Conservation (phyloP, 2,888 invertebrate genomes). For the Desoria tigrina region DNA sequence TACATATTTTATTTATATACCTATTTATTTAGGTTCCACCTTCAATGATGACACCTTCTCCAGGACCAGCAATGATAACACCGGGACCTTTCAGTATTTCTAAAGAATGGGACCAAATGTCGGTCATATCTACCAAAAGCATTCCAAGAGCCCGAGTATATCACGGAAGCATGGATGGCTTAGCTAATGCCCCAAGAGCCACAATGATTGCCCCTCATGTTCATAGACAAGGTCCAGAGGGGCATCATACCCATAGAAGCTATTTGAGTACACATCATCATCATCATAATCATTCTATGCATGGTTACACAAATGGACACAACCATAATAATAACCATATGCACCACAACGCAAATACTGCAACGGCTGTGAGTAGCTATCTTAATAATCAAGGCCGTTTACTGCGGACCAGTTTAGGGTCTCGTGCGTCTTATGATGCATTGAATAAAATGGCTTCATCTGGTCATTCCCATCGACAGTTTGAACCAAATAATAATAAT, state of each 20-base stretch:
- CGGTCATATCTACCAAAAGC: slow-evolving; percentile 86
- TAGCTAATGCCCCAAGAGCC: slow-evolving; percentile 29
- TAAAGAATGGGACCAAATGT: slow-evolving; percentile 81
- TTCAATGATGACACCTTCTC: slow-evolving; percentile 45
- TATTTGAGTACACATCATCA: slow-evolving; percentile 51
- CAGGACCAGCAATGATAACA: slow-evolving; percentile 46
- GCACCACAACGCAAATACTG: slow-evolving; percentile 19
- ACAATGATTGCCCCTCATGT: slow-evolving; percentile 17
- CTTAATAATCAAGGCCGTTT: slow-evolving; percentile 50
- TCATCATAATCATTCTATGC: slow-evolving; percentile 50
- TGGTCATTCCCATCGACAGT: slow-evolving; percentile 43
- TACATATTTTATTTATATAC: too few relatives aligned
- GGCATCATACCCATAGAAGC: slow-evolving; percentile 50
- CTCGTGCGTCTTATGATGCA: slow-evolving; percentile 49
- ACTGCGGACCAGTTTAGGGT: slow-evolving; percentile 48
- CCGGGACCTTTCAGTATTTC: slow-evolving; percentile 46
- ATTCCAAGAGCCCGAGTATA: slow-evolving; percentile 83
- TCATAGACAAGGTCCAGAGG: slow-evolving; percentile 43
- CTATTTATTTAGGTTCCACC: slow-evolving; percentile 30
- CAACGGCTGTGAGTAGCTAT: slow-evolving; percentile 41
- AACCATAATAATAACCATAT: slow-evolving; percentile 14
- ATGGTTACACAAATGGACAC: slow-evolving; percentile 11
- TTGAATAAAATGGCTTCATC: slow-evolving; percentile 37
- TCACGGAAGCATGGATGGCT: slow-evolving; percentile 54
- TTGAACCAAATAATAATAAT: slow-evolving; percentile 34